Evolutionary conservation across 2,797 vertebrate species (phyloP).

Genomic region (Gymnoscopelus braueri): DNA sequence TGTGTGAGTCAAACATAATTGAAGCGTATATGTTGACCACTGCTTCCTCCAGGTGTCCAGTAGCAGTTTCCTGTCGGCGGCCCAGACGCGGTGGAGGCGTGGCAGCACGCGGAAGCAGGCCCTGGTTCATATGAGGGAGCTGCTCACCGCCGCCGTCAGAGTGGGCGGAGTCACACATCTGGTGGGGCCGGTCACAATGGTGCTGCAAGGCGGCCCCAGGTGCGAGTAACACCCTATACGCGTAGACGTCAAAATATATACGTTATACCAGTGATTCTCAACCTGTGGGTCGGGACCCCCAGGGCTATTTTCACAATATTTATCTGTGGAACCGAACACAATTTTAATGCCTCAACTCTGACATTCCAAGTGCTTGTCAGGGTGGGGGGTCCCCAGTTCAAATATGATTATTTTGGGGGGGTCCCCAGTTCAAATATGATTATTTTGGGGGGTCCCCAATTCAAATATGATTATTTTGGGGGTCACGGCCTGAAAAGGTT

Average conservation of each 20-base stretch:
- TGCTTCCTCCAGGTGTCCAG: constrained; percentile 89
- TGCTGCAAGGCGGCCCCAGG: constrained; percentile 97
- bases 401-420: too few species aligned
- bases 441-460: too few species aligned
- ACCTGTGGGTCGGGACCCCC: too few species aligned
- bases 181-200: constrained; percentile 97
- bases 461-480: too few species aligned
- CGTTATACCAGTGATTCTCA: not conserved
- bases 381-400: too few species aligned
- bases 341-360: too few species aligned
- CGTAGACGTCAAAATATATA: not conserved
- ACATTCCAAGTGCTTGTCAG: too few species aligned
- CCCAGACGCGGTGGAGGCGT: constrained; percentile 96
- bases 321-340: too few species aligned
- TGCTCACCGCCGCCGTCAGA: constrained; percentile 94
- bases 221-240: constrained; percentile 48
- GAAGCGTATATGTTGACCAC: not conserved
- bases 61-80: constrained; percentile 95
- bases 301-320: too few species aligned
- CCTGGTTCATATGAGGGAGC: constrained; percentile 95
- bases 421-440: too few species aligned
- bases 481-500: too few species aligned
- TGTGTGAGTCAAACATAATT: too few species aligned
- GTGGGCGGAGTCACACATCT: constrained; percentile 97
- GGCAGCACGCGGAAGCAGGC: constrained; percentile 96